A percentile compares a stretch with the other conserved stretches of the same genome.
Conservation (phyloP, 2,888 invertebrate genomes). For the Diaphora mendica region DNA sequence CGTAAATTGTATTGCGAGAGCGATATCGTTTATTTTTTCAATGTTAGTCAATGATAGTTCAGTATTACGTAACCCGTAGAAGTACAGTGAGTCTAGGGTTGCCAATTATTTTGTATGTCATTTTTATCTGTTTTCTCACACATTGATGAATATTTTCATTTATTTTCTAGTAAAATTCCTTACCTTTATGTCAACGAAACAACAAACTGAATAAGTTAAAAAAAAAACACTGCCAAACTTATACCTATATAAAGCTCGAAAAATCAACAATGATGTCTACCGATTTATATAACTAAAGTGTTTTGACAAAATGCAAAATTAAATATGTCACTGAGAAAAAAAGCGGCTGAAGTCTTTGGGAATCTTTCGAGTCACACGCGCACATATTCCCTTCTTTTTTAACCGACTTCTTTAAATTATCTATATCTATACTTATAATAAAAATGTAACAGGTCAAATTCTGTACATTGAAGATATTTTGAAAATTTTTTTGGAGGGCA, state of each 20-base stretch:
- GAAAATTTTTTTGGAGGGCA: too few species aligned
- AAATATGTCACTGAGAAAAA: too few species aligned
- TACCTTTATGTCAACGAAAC: not conserved
- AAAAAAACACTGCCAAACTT: too few species aligned
- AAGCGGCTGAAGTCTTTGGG: too few species aligned
- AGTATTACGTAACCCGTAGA: conserved; percentile 44
- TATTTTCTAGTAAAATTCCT: not conserved
- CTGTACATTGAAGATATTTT: too few species aligned
- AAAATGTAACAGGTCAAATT: too few species aligned
- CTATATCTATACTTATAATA: too few species aligned
- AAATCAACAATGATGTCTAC: not conserved
- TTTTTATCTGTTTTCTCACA: not conserved
- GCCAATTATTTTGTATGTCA: not conserved
- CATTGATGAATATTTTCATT: not conserved
- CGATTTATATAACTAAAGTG: too few species aligned
- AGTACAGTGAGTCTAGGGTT: not conserved
- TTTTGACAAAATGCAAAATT: too few species aligned
- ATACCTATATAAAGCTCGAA: not conserved
- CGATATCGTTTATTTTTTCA: conserved; percentile 74
- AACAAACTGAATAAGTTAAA: too few species aligned
- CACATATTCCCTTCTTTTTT: not conserved
- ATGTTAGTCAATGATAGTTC: conserved; percentile 65
- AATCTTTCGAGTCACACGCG: not conserved
- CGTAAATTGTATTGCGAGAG: conserved; percentile 73
- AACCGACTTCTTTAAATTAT: too few species aligned